Conservation (phyloP, 2,113 vertebrate species). For the Neolamprologus sp. region DNA sequence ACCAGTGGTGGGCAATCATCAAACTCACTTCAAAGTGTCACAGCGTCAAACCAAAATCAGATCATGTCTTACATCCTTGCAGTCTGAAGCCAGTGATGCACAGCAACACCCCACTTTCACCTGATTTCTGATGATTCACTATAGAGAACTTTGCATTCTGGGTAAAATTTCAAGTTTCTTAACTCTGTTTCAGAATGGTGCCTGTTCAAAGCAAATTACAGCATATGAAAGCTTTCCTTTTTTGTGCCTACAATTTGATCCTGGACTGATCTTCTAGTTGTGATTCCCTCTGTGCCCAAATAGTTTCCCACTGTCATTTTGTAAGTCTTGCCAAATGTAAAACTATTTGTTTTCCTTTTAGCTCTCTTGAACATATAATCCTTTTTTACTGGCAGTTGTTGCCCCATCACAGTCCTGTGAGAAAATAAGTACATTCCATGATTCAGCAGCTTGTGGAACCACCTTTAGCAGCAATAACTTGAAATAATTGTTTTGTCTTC, state of each 20-base stretch:
- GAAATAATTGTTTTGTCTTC: not conserved
- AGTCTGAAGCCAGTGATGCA: not conserved
- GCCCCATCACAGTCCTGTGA: not conserved
- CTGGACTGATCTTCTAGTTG: not conserved
- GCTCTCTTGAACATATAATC: not conserved
- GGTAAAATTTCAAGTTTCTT: not conserved
- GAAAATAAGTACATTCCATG: not conserved
- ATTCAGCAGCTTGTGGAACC: not conserved
- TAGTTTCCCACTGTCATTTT: not conserved
- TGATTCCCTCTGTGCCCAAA: not conserved
- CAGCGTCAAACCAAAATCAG: not conserved
- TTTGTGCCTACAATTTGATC: not conserved
- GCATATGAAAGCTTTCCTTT: not conserved
- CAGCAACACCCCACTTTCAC: not conserved
- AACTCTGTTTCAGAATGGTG: not conserved
- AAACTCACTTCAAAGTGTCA: not conserved
- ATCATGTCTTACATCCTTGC: not conserved
- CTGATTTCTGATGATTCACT: not conserved
- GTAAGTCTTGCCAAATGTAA: not conserved
- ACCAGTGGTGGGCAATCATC: not conserved
- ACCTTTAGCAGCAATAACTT: not conserved
- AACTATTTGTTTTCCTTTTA: not conserved
- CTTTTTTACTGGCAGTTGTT: not conserved
- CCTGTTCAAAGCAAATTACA: not conserved
- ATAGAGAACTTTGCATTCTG: not conserved